Evolutionary conservation across 2,888 invertebrate genomes (phyloP).

Genomic region (Xanthorhoe spadicearia): DNA sequence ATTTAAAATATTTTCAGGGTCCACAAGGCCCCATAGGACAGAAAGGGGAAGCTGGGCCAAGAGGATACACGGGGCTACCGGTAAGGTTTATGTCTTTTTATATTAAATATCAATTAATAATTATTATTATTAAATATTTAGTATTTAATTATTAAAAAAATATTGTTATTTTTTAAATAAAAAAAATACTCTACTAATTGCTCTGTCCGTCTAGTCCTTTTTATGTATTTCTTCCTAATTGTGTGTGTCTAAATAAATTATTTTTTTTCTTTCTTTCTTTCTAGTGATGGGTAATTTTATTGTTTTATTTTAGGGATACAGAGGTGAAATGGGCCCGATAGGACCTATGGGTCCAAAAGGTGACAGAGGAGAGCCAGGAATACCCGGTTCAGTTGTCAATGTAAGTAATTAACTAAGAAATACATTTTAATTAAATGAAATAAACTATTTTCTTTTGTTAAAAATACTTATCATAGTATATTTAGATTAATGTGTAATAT

Average conservation of each 20-base stretch:
- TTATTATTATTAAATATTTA: too few relatives aligned
- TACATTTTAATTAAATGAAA: background rate
- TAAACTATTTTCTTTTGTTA: too few relatives aligned
- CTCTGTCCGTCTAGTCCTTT: too few relatives aligned
- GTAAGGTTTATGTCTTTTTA: slow-evolving; percentile 46
- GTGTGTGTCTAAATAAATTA: too few relatives aligned
- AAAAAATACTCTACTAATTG: too few relatives aligned
- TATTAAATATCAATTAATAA: too few relatives aligned
- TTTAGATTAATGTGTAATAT: too few relatives aligned
- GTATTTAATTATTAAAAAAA: too few relatives aligned
- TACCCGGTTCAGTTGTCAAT: slow-evolving; percentile 63
- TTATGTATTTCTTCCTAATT: too few relatives aligned
- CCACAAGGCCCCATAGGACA: slow-evolving; percentile 77
- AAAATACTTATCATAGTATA: too few relatives aligned
- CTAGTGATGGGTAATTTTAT: background rate
- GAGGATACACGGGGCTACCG: slow-evolving; percentile 78
- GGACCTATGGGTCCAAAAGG: slow-evolving; percentile 65
- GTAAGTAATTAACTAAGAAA: slow-evolving; percentile 50
- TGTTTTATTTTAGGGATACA: slow-evolving; percentile 57
- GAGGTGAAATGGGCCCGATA: slow-evolving; percentile 60
- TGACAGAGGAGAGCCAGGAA: slow-evolving; percentile 76
- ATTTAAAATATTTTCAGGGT: slow-evolving; percentile 62
- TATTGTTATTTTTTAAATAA: too few relatives aligned
- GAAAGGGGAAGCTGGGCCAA: slow-evolving; percentile 74
- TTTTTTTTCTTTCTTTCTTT: too few relatives aligned